Conservation (phyloP, 2,888 invertebrate species). For the Yponomeuta sedellus region DNA sequence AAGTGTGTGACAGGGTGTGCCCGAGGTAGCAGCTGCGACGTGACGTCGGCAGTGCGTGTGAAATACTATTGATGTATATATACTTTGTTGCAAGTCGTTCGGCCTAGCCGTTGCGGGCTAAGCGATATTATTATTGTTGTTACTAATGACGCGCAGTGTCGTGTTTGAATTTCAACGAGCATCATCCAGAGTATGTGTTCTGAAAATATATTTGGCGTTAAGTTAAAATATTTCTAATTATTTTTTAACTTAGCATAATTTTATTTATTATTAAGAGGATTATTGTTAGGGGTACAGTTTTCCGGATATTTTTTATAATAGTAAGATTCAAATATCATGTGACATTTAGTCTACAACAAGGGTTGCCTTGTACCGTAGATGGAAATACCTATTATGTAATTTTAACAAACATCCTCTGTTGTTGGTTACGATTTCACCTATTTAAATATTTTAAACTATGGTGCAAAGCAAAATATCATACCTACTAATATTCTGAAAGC, state of each 20-base stretch:
- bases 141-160: background rate
- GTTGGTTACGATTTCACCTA: no score
- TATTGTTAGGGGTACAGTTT: constrained; percentile 20
- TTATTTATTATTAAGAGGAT: constrained; percentile 29
- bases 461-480: no score
- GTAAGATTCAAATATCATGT: background rate
- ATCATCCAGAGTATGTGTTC: constrained; percentile 17
- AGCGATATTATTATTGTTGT: constrained; percentile 14
- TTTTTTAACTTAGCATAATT: constrained; percentile 33
- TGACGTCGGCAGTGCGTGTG: constrained; percentile 9
- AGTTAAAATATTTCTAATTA: constrained; percentile 18
- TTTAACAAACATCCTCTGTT: no score
- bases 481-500: background rate
- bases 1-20: background rate
- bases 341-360: background rate
- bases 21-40: background rate
- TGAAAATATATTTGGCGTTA: constrained; percentile 10
- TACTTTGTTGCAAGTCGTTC: constrained; percentile 14
- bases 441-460: no score
- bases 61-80: constrained; percentile 13
- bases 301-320: background rate
- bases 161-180: constrained; percentile 11
- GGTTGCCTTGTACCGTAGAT: no score
- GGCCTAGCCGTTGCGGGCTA: constrained; percentile 12
- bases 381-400: no score